Conservation (phyloP, 2,888 invertebrate genomes). For the Drosophila nr. medialis region DNA sequence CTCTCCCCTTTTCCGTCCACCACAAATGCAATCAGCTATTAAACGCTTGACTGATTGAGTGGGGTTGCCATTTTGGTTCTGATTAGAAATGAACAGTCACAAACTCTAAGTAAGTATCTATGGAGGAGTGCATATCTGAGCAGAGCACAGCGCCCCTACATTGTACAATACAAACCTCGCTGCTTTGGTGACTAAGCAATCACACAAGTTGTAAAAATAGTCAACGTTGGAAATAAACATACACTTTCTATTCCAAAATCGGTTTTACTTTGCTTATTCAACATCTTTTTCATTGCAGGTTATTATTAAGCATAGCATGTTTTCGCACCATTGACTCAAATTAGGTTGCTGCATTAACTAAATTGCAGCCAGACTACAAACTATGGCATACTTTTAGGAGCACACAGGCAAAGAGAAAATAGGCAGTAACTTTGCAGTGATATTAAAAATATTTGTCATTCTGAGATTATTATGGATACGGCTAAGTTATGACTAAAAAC, state of each 20-base stretch:
- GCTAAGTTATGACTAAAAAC: background rate
- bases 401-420: background rate
- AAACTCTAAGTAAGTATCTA: slow-evolving; percentile 6
- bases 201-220: background rate
- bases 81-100: slow-evolving; percentile 32
- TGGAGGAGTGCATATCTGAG: background rate
- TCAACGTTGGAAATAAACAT: background rate
- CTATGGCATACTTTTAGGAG: background rate
- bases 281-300: background rate
- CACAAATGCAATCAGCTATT: slow-evolving; percentile 61
- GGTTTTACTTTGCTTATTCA: background rate
- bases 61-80: slow-evolving; percentile 35
- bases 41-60: slow-evolving; percentile 60
- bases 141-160: background rate
- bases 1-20: background rate
- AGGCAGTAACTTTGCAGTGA: background rate
- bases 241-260: background rate
- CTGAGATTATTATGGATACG: background rate
- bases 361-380: background rate
- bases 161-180: background rate
- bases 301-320: background rate
- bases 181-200: background rate
- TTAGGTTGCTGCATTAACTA: background rate
- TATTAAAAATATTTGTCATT: background rate
- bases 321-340: background rate